These are phyloP conservation scores for Sphenodon punctatus DNA, from an alignment of 2,797 vertebrate genomes.

Conservation along the genomic window DNA sequence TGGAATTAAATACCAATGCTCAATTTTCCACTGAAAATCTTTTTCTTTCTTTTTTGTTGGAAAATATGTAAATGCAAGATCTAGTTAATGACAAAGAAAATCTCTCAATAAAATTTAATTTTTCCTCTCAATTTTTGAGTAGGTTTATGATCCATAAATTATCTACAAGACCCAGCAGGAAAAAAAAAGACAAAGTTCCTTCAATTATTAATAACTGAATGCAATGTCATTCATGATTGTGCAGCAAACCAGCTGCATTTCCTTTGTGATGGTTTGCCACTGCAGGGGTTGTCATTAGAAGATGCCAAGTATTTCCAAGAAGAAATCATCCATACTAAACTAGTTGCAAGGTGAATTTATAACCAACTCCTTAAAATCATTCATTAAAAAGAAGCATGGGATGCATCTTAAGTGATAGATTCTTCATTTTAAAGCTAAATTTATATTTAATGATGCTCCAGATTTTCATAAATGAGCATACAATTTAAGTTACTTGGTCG, in stretches of 20 bases:
- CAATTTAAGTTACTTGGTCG: slow-evolving; percentile 59
- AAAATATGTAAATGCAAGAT: neutral
- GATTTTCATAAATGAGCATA: slow-evolving; percentile 58
- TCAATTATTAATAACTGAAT: slow-evolving; percentile 77
- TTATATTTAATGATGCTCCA: slow-evolving; percentile 39
- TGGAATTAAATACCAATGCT: neutral
- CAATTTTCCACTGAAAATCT: slow-evolving; percentile 19
- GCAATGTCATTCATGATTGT: slow-evolving; percentile 62
- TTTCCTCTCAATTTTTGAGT: slow-evolving; percentile 32
- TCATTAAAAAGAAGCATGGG: slow-evolving; percentile 47
- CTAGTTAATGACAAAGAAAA: slow-evolving; percentile 20
- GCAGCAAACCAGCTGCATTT: slow-evolving; percentile 48
- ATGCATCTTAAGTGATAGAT: slow-evolving; percentile 54
- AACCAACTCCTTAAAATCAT: slow-evolving; percentile 58
- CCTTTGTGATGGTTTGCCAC: slow-evolving; percentile 50
- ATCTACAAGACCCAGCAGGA: slow-evolving; percentile 66
- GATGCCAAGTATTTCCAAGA: slow-evolving; percentile 59
- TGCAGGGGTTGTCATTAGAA: slow-evolving; percentile 58
- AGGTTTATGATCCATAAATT: slow-evolving; percentile 74
- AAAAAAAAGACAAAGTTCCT: slow-evolving; percentile 60
- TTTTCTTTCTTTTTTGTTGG: no score
- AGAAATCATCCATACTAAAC: slow-evolving; percentile 64
- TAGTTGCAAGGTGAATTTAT: slow-evolving; percentile 62
- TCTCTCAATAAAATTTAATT: slow-evolving; percentile 38
- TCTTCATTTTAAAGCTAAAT: slow-evolving; percentile 49